Evolutionary conservation across 2,113 vertebrate species (phyloP).

Genomic region (Leptodactylus fuscus): DNA sequence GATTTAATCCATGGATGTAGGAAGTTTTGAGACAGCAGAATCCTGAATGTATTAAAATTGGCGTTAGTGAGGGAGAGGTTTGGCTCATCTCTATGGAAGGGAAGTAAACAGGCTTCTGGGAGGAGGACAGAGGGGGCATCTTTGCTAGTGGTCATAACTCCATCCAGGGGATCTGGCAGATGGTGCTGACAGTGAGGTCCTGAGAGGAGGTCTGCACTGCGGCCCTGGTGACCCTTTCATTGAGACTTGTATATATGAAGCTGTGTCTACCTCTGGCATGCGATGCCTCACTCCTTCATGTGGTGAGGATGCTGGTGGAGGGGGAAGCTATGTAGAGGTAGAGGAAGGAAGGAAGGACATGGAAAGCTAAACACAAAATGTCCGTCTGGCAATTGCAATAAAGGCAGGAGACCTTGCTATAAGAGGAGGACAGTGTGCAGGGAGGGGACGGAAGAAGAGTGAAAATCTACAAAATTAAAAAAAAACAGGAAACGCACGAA

Average conservation of each 20-base stretch:
- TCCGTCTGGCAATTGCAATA: conserved; percentile 64
- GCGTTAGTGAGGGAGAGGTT: conserved; percentile 13
- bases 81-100: conserved; percentile 51
- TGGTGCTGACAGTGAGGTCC: conserved; percentile 82
- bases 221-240: conserved; percentile 80
- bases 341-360: conserved; percentile 71
- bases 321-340: conserved; percentile 39
- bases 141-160: conserved; percentile 60
- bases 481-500: conserved; percentile 77
- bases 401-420: conserved; percentile 62
- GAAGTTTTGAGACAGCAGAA: neutral
- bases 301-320: conserved; percentile 67
- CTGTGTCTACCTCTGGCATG: conserved; percentile 74
- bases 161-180: conserved; percentile 60
- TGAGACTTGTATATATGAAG: conserved; percentile 71
- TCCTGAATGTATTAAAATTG: neutral
- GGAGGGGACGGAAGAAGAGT: conserved; percentile 66
- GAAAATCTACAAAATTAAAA: conserved; percentile 67
- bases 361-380: conserved; percentile 74
- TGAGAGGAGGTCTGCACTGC: conserved; percentile 85
- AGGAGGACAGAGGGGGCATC: conserved; percentile 64
- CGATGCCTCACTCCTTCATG: conserved; percentile 62
- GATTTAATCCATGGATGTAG: neutral
- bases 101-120: conserved; percentile 61
- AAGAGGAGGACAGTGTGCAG: conserved; percentile 1